phyloP scores from a whole-genome alignment of 1,140 invertebrate species.

The Ridgeia piscesae region DNA sequence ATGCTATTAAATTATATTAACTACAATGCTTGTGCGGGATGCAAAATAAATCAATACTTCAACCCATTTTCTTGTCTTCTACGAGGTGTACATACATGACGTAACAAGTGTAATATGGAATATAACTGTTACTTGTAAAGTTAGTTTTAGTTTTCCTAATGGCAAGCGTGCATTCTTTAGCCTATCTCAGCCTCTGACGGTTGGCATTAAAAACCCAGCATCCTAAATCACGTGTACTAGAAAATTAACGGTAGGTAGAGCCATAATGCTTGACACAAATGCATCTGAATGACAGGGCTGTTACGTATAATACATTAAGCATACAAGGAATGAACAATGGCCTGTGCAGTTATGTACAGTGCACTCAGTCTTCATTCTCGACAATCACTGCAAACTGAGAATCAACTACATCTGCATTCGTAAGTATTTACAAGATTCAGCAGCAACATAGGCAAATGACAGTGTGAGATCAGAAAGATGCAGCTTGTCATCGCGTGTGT shows the following conservation, averaged over 20 bases:
- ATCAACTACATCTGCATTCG: background rate
- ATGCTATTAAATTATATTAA: background rate
- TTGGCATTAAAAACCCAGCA: no score
- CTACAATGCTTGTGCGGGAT: background rate
- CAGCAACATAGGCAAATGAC: background rate
- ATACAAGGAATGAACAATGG: background rate
- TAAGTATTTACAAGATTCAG: slow-evolving; percentile 2
- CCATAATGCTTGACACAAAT: background rate
- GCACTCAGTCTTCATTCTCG: background rate
- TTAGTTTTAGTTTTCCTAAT: background rate
- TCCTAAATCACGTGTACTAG: no score
- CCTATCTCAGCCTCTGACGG: no score
- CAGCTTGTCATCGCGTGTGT: background rate
- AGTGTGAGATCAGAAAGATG: background rate
- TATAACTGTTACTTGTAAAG: background rate
- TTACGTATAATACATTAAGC: background rate
- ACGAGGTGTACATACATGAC: background rate
- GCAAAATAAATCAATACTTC: background rate
- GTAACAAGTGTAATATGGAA: background rate
- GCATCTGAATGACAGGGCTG: background rate
- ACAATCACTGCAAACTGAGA: background rate
- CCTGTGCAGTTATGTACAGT: background rate
- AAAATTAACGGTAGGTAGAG: no score
- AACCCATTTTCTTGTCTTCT: background rate
- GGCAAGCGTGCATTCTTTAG: no score